A percentile compares a stretch with the other conserved stretches of the same genome.
Evolutionary conservation across 1,140 invertebrate species (phyloP).

Genomic region (Megalopta genalis): DNA sequence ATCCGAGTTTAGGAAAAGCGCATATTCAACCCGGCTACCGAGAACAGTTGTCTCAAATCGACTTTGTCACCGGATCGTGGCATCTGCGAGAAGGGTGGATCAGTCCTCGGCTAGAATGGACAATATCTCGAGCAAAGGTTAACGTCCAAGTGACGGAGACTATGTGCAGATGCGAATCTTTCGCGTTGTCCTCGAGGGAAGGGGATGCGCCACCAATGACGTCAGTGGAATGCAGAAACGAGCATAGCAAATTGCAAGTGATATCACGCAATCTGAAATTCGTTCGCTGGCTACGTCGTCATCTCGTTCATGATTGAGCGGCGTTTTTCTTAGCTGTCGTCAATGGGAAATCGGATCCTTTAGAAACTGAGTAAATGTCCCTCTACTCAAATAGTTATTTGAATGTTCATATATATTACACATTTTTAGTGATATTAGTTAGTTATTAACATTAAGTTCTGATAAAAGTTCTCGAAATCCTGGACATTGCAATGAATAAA

Average conservation of each 20-base stretch:
- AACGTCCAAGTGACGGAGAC: constrained; percentile 54
- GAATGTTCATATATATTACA: too few relatives aligned
- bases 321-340: neutral
- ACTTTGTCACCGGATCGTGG: neutral
- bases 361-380: too few relatives aligned
- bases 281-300: constrained; percentile 6
- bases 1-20: neutral
- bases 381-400: too few relatives aligned
- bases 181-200: constrained; percentile 29
- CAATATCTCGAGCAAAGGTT: constrained; percentile 4
- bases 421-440: too few relatives aligned
- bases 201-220: constrained; percentile 49
- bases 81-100: constrained; percentile 7
- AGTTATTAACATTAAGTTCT: too few relatives aligned
- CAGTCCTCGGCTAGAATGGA: constrained; percentile 12
- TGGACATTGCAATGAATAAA: too few relatives aligned
- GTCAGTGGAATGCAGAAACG: constrained; percentile 63
- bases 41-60: neutral
- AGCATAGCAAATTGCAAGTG: constrained; percentile 58
- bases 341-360: neutral
- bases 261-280: constrained; percentile 57
- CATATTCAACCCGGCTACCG: too few relatives aligned
- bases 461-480: too few relatives aligned
- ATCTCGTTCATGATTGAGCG: neutral
- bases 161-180: constrained; percentile 56